phyloP scores from a whole-genome alignment of 2,797 vertebrate genomes.

The Scyliorhinus canicula region DNA sequence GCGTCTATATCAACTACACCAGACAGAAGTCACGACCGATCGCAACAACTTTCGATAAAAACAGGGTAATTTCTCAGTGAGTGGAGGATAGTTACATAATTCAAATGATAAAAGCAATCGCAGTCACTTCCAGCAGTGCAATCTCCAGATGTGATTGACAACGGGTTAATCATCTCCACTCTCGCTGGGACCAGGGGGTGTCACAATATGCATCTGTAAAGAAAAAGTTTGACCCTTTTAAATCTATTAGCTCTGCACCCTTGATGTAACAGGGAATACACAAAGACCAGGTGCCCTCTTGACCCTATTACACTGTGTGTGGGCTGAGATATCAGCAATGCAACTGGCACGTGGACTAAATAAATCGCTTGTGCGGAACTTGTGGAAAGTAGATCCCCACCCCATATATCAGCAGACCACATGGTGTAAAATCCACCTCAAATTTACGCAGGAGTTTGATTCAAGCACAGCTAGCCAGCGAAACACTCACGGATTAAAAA shows the following conservation, averaged over 20 bases:
- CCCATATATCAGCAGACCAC: not conserved
- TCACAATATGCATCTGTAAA: too few species aligned
- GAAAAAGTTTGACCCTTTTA: not conserved
- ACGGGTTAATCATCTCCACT: not conserved
- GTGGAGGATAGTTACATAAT: not conserved
- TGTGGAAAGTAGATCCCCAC: not conserved
- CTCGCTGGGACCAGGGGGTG: not conserved
- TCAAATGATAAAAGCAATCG: not conserved
- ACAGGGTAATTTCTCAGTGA: not conserved
- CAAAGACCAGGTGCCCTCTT: not conserved
- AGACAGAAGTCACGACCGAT: not conserved
- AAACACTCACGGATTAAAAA: slow-evolving; percentile 36
- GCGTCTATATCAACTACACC: not conserved
- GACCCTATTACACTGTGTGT: not conserved
- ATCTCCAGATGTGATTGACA: not conserved
- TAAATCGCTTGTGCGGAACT: not conserved
- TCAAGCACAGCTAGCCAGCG: slow-evolving; percentile 5
- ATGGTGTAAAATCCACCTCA: not conserved
- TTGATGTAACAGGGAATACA: not conserved
- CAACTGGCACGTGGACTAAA: not conserved
- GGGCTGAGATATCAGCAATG: not conserved
- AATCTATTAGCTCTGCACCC: not conserved
- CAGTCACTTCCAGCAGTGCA: not conserved
- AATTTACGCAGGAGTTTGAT: slow-evolving; percentile 14
- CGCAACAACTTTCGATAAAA: not conserved